These are phyloP conservation scores for Drosophila saltans DNA, from an alignment of 1,140 invertebrate genomes.

Conservation along the genomic window DNA sequence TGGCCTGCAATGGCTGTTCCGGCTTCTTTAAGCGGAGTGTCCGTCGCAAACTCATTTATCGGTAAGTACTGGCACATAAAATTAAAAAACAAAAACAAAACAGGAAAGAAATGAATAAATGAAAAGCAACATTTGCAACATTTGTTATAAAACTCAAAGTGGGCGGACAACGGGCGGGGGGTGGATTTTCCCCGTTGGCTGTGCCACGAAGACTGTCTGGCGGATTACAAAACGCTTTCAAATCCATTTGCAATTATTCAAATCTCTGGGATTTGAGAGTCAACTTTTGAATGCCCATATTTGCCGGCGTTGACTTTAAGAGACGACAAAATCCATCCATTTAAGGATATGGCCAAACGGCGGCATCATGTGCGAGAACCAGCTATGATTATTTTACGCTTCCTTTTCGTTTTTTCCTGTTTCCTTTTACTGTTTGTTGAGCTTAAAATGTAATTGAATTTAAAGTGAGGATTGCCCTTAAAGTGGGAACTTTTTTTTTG, in stretches of 20 bases:
- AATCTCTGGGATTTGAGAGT: slow-evolving; percentile 80
- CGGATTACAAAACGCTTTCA: slow-evolving; percentile 64
- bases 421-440: slow-evolving; percentile 9
- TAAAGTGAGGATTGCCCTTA: slow-evolving; percentile 68
- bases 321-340: slow-evolving; percentile 13
- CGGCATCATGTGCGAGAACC: slow-evolving; percentile 60
- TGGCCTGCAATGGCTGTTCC: slow-evolving; percentile 99
- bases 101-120: slow-evolving; percentile 8
- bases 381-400: slow-evolving; percentile 19
- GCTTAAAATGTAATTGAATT: slow-evolving; percentile 77
- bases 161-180: slow-evolving; percentile 3
- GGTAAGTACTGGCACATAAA: slow-evolving; percentile 86
- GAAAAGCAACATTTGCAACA: slow-evolving; percentile 29
- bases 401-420: slow-evolving; percentile 5
- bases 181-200: slow-evolving; percentile 6
- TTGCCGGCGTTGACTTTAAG: slow-evolving; percentile 65
- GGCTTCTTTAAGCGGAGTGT: slow-evolving; percentile 99
- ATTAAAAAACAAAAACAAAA: slow-evolving; percentile 1
- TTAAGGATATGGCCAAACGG: neutral
- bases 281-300: slow-evolving; percentile 79
- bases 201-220: slow-evolving; percentile 66
- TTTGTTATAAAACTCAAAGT: slow-evolving; percentile 30
- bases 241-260: slow-evolving; percentile 82
- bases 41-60: slow-evolving; percentile 97
- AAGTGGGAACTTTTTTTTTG: slow-evolving; percentile 38